Base-by-base conservation (phyloP, 1,140 invertebrate species). In the Drosophila funebris region DNA sequence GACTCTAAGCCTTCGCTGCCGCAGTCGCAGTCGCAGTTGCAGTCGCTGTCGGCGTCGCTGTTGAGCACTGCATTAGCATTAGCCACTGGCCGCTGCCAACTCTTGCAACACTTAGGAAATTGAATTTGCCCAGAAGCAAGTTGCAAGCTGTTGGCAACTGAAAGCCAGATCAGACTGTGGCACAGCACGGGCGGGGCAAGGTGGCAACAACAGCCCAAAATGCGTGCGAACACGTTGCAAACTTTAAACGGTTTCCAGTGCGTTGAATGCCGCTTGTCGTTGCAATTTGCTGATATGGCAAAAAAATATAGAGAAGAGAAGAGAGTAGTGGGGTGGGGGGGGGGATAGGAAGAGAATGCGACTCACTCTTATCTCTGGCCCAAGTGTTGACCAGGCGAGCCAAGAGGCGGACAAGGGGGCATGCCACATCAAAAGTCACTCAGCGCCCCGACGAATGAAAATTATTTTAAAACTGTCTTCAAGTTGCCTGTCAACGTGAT, bases 381-480 rank as follows among this genome's bases (percentile, higher is more conserved):
- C 27, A 52, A 44, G 22, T 52, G 37, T 2, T 52, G 50, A 36
- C 43, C 27, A 18, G 3, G 29, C 9, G 46, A 22, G 31, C n/a
- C n/a, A n/a, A n/a, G n/a, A n/a, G 13, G 9, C 0, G 5, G 20
- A 20, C 5, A 0, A 27, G 56, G 16, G 16, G 3, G 29, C 39
- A 22, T 78, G 75, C 39, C 63, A 37, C 80, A 83, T 83, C 79
- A 83, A 76, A 83, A 83, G 80, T 83, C 79, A 83, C 67, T 83
- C 71, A 76, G 64, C 53, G 53, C 57, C 20, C 52, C 18, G 14
- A 18, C 41, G 43, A 61, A 63, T 43, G 61, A 57, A 76, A 83
- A 83, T 83, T 83, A 83, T 83, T 83, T 83, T 72, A 75, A 83
- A 83, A 83, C 72, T 83, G 75, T 78, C 73, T 68, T 76, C 73